phyloP scores from a whole-genome alignment of 1,140 invertebrate species.

The Ganaspis sp. region DNA sequence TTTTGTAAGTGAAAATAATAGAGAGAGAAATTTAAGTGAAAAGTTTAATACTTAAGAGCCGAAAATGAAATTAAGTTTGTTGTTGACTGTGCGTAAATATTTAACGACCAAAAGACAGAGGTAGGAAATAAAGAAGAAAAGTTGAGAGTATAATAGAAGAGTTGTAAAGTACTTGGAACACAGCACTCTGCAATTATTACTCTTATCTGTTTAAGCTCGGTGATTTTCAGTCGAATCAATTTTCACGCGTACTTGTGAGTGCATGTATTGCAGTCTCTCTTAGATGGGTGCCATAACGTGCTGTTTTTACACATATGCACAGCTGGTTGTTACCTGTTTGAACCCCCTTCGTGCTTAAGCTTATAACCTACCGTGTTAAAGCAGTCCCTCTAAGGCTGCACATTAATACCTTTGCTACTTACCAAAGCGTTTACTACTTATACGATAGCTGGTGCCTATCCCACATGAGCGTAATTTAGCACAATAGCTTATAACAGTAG shows the following conservation, averaged over 20 bases:
- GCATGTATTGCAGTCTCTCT: background rate
- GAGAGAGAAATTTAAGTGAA: no score
- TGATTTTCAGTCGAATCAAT: constrained; percentile 25
- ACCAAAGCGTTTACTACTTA: constrained; percentile 52
- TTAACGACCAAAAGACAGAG: constrained; percentile 21
- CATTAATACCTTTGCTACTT: constrained; percentile 54
- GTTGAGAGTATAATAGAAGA: constrained; percentile 38
- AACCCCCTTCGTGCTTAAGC: constrained; percentile 1
- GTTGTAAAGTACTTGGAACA: background rate
- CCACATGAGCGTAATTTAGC: constrained; percentile 34
- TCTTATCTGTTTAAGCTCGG: constrained; percentile 55
- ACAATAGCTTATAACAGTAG: constrained; percentile 31
- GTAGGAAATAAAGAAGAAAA: constrained; percentile 36
- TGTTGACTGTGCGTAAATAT: constrained; percentile 49
- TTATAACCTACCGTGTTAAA: constrained; percentile 17
- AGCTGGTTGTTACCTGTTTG: background rate
- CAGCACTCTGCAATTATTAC: constrained; percentile 38
- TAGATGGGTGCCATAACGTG: background rate
- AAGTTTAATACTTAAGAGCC: constrained; percentile 32
- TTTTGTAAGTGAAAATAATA: no score
- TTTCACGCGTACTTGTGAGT: background rate
- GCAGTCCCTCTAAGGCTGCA: constrained; percentile 18
- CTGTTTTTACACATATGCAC: background rate
- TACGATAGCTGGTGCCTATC: constrained; percentile 12
- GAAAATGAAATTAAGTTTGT: constrained; percentile 46